Evolutionary conservation across 2,888 invertebrate species (phyloP).

Genomic region (Mesorhabditis sp.): DNA sequence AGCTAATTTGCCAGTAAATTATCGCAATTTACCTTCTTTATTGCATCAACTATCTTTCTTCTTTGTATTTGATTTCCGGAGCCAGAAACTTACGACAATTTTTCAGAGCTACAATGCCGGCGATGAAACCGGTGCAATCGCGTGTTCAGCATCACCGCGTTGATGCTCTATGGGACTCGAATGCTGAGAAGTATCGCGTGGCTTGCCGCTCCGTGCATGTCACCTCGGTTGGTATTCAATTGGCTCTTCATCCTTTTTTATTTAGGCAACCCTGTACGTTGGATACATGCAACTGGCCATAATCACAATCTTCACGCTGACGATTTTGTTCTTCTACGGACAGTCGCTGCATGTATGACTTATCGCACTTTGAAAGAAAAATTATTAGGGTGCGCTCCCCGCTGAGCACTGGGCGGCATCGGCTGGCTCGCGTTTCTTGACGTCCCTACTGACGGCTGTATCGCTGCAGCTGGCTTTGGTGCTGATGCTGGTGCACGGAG

Average conservation of each 20-base stretch:
- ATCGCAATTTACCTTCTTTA: too few species aligned
- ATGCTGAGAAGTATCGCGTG: constrained; percentile 53
- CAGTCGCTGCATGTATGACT: constrained; percentile 15
- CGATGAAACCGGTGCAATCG: background rate
- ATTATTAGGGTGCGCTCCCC: constrained; percentile 12
- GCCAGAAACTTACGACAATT: too few species aligned
- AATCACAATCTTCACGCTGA: constrained; percentile 41
- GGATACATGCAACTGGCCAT: constrained; percentile 53
- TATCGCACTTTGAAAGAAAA: background rate
- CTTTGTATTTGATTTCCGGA: too few species aligned
- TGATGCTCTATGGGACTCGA: constrained; percentile 49
- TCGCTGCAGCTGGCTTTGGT: constrained; percentile 39
- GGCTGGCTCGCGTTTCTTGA: constrained; percentile 28
- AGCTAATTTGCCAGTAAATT: too few species aligned
- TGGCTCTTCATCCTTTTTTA: background rate
- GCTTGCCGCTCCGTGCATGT: constrained; percentile 51
- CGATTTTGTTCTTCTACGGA: constrained; percentile 37
- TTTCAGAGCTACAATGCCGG: too few species aligned
- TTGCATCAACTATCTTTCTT: too few species aligned
- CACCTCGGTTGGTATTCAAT: constrained; percentile 30
- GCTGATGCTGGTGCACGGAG: constrained; percentile 53
- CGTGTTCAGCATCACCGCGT: constrained; percentile 19
- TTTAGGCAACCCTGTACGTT: constrained; percentile 48
- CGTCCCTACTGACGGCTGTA: constrained; percentile 36
- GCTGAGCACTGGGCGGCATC: constrained; percentile 17